phyloP scores from a whole-genome alignment of 2,888 invertebrate genomes.

The Pseudolycoriella hygida region DNA sequence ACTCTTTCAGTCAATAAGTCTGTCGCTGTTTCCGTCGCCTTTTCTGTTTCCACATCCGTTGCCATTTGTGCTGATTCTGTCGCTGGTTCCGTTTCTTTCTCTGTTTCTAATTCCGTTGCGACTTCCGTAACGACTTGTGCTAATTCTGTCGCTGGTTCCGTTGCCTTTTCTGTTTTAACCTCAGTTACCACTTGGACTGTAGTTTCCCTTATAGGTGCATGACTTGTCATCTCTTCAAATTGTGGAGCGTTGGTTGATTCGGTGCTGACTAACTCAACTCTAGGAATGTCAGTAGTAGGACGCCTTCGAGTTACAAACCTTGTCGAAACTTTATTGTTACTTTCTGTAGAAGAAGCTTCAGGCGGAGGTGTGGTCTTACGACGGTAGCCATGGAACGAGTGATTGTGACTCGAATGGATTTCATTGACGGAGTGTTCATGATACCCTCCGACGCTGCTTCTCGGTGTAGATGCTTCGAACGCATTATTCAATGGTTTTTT shows the following conservation, averaged over 20 bases:
- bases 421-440: too few species aligned
- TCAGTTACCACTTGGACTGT: too few species aligned
- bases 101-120: not conserved
- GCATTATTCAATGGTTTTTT: not conserved
- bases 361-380: conserved; percentile 8
- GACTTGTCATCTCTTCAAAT: too few species aligned
- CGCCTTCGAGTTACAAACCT: conserved; percentile 4
- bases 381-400: not conserved
- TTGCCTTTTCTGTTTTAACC: not conserved
- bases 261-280: too few species aligned
- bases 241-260: too few species aligned
- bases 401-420: not conserved
- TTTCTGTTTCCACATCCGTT: not conserved
- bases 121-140: not conserved
- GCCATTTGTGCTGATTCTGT: not conserved
- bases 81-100: too few species aligned
- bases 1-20: too few species aligned
- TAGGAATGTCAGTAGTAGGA: conserved; percentile 9
- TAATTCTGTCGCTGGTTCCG: not conserved
- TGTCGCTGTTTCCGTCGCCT: too few species aligned
- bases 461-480: not conserved
- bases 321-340: not conserved
- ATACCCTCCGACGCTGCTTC: not conserved
- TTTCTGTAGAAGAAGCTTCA: conserved; percentile 4
- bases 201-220: too few species aligned